A percentile compares a stretch with the other conserved stretches of the same genome.
These are phyloP conservation scores for Pangasius krempfi DNA, from an alignment of 2,797 vertebrate species.

Conservation along the genomic window DNA sequence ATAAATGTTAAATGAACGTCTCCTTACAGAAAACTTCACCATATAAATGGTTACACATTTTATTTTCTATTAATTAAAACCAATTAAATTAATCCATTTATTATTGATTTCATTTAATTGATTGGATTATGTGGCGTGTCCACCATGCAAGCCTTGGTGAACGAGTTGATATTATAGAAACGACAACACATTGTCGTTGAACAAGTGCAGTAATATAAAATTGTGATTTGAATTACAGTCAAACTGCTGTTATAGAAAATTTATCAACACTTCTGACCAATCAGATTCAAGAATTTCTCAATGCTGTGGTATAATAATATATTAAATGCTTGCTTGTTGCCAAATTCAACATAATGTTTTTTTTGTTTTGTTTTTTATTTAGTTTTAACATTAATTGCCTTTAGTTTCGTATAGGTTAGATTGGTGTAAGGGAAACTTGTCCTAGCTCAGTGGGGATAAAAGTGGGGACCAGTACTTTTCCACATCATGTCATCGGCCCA, in stretches of 20 bases:
- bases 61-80: neutral
- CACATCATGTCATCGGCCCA: slow-evolving; percentile 54
- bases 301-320: neutral
- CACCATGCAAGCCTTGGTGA: neutral
- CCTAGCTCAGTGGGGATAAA: slow-evolving; percentile 41
- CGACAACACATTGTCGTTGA: neutral
- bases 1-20: neutral
- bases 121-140: neutral
- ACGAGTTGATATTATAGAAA: slow-evolving; percentile 5
- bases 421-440: slow-evolving; percentile 29
- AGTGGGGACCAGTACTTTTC: slow-evolving; percentile 49
- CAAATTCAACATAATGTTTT: neutral
- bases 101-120: neutral
- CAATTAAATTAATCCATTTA: neutral
- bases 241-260: neutral
- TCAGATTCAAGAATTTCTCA: neutral
- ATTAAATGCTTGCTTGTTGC: neutral
- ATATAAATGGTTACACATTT: neutral
- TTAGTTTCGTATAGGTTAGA: neutral
- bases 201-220: neutral
- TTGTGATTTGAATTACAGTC: neutral
- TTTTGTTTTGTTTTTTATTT: neutral
- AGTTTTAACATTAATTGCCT: neutral
- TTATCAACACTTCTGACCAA: neutral
- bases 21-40: neutral